Base-by-base conservation (phyloP, 2,888 invertebrate species). In the Belgica antarctica region DNA sequence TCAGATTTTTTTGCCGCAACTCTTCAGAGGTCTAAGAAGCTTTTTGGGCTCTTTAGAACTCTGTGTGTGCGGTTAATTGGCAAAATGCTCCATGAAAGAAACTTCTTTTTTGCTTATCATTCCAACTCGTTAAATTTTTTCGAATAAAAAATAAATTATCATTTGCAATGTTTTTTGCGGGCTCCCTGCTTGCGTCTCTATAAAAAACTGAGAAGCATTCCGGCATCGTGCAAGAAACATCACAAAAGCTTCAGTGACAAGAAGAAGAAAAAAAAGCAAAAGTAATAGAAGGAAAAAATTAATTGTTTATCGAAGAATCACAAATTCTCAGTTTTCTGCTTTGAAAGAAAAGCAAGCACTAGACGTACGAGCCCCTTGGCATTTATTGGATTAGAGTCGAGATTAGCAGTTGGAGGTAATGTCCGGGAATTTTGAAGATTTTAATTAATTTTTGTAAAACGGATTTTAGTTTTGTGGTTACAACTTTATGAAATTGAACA, bases 21-120 rank as follows among this genome's bases (percentile, higher is more conserved):
- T 31, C 12, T 31, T 8, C 34, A 19, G 52, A 52, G 41, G 3
- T 41, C 7, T 17, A 17, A 52, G 22, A 31, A 52, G 34, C 62
- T 62, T 34, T 34, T 36, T 36, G 22, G 31, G 31, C 28, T 62
- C 61, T 61, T 17, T n/a, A n/a, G n/a, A n/a, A 8, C 24, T 47
- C 66, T 28, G 28, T 57, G 68, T 68, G 68, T 68, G 68, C 31
- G 68, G 68, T 57, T 68, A 68, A 68, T 68, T 68, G 68, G 68
- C 68, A 68, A 31, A 68, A 68, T 68, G 24, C 34, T 57, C 34
- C 19, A 27, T 59, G 25, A 34, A 57, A 57, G 24, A 27, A 15
- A 52, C 15, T 52, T 19, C 10, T 65, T 46, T 17, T 25, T 46
- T 68, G 57, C 68, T 46, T 34, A 52, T 68, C 46, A 46, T 66